Evolutionary conservation across 2,113 vertebrate genomes (phyloP), one percentile per base, ranked within the genome.

Genomic region (Lates calcarifer): DNA sequence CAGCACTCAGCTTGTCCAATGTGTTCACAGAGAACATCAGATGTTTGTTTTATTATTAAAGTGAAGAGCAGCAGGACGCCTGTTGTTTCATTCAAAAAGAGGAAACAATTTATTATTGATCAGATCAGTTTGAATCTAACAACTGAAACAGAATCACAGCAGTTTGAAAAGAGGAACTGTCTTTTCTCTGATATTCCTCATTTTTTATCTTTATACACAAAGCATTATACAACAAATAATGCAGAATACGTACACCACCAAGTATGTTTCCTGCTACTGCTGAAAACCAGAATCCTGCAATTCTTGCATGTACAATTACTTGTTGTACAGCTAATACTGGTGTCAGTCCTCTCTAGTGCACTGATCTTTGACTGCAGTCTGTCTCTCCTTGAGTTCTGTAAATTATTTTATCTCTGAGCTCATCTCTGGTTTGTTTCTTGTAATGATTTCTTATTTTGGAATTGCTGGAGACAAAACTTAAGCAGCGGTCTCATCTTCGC

Each of bases 21-120:
- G 33, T 55, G 41, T 28, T 65, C 57, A 47, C 31, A 45, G 26
- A 64, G 9, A 47, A 51, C 22, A 64, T 39, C 51, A 63, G 69
- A 82, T 61, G 69, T 74, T 69, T 79, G 75, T 71, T 75, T 60
- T 39, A 79, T 86, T 82, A 75, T 83, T 71, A 31, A 86, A 71
- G 75, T 9, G 35, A 14, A 26, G 17, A 60, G 51, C 69, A 74
- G 65, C 74, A 26, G 66, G 73, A 24, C 0, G 6, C 28, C 31
- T 66, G 24, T 26, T 47, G 75, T 39, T 65, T 26, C 24, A n/a
- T 26, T 61, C 43, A 9, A 37, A 65, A 26, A 58, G 53, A 83
- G 61, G 61, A 79, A 76, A 70, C 2, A 1, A 62, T 82, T 39
- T 37, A 79, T 86, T 86, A 83, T 83, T 76, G 60, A 83, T 57